These are phyloP conservation scores for Epinotia demarniana DNA, from an alignment of 2,888 invertebrate species.

Conservation along the genomic window DNA sequence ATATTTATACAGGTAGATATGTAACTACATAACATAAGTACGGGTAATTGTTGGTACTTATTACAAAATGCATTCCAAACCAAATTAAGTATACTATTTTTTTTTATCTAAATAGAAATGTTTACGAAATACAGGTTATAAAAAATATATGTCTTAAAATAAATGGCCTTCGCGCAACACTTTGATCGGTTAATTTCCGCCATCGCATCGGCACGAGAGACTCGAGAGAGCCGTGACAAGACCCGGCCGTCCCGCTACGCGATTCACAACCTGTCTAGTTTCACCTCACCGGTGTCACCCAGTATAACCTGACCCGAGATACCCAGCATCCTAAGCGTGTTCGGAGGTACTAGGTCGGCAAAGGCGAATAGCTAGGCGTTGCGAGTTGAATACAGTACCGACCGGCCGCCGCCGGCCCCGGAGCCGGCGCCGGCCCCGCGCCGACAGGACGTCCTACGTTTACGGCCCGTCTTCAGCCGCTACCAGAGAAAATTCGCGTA, in stretches of 20 bases:
- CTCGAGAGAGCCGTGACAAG: constrained; percentile 47
- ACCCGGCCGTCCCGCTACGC: neutral
- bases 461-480: constrained; percentile 50
- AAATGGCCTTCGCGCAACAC: constrained; percentile 57
- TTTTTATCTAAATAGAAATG: neutral
- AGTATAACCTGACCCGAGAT: neutral
- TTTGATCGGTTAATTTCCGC: constrained; percentile 61
- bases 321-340: neutral
- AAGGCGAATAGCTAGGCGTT: neutral
- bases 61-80: too few relatives aligned
- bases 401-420: constrained; percentile 2
- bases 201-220: constrained; percentile 49
- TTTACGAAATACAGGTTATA: neutral
- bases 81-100: neutral
- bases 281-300: neutral
- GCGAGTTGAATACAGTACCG: neutral
- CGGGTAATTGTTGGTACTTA: too few relatives aligned
- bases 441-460: constrained; percentile 53
- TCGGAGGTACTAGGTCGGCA: neutral
- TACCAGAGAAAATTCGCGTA: constrained; percentile 65
- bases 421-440: neutral
- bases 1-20: too few relatives aligned
- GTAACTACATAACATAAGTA: too few relatives aligned
- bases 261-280: neutral
- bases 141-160: constrained; percentile 49